Conservation (phyloP, 2,888 invertebrate species). For the Agriopis marginaria region DNA sequence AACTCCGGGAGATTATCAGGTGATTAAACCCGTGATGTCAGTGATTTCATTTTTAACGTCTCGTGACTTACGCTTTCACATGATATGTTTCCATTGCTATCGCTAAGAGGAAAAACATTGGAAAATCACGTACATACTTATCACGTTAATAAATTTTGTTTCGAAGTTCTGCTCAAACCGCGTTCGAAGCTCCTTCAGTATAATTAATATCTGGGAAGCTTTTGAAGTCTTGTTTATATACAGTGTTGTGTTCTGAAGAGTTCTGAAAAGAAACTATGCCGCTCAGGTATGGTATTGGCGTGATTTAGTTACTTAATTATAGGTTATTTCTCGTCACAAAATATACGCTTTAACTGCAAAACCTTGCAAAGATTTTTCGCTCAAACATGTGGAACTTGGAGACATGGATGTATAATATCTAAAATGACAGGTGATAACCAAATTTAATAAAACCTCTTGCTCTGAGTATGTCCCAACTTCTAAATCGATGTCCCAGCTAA, state of each 20-base stretch:
- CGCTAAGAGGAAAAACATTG: slow-evolving; percentile 17
- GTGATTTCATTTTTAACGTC: slow-evolving; percentile 28
- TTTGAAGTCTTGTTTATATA: background rate
- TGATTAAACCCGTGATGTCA: slow-evolving; percentile 67
- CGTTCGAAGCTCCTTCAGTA: background rate
- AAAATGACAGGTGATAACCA: no score
- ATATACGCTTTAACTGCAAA: background rate
- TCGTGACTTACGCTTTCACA: slow-evolving; percentile 37
- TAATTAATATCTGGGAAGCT: background rate
- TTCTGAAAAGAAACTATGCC: background rate
- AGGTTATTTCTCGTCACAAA: no score
- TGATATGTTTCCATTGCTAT: slow-evolving; percentile 16
- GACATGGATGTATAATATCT: no score
- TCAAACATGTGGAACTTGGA: no score
- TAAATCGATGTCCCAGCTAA: no score
- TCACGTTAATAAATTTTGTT: background rate
- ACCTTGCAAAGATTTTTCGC: no score
- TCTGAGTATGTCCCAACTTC: no score
- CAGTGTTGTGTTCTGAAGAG: background rate
- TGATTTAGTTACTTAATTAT: no score
- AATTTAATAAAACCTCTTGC: no score
- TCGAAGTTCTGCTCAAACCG: background rate
- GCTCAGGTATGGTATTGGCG: background rate
- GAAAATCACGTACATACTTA: slow-evolving; percentile 10
- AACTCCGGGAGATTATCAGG: slow-evolving; percentile 56